Evolutionary conservation across 2,797 vertebrate species (phyloP).

Genomic region (Danionella dracula): DNA sequence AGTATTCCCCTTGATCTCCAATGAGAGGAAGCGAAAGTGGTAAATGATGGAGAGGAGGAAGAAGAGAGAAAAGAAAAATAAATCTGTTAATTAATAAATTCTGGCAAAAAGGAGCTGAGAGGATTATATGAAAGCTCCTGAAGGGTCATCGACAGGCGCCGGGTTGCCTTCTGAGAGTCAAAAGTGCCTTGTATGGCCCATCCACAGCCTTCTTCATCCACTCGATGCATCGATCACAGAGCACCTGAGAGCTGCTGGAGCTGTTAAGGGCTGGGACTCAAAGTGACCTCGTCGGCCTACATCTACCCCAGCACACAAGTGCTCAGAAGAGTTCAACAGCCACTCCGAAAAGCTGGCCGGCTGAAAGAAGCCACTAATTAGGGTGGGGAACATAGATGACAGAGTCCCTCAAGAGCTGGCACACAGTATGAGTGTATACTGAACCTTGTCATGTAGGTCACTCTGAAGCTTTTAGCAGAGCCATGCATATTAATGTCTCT

Average conservation of each 20-base stretch:
- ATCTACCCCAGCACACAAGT: constrained; percentile 48
- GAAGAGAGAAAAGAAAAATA: constrained; percentile 63
- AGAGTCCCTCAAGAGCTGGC: constrained; percentile 58
- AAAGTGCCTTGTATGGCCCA: constrained; percentile 59
- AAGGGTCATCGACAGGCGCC: constrained; percentile 45
- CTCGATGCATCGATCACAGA: constrained; percentile 58
- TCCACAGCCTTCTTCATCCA: constrained; percentile 47
- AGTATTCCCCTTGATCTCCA: constrained; percentile 54
- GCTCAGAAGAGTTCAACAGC: constrained; percentile 58
- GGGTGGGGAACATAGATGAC: constrained; percentile 53
- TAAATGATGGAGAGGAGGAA: constrained; percentile 58
- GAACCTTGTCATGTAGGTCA: constrained; percentile 74
- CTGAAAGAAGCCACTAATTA: constrained; percentile 62
- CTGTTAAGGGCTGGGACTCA: constrained; percentile 52
- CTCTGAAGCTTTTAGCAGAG: constrained; percentile 64
- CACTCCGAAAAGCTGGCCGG: constrained; percentile 54
- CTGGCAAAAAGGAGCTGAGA: constrained; percentile 43
- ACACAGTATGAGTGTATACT: constrained; percentile 65
- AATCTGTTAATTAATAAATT: constrained; percentile 65
- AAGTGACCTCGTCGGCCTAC: constrained; percentile 50
- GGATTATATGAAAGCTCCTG: constrained; percentile 50
- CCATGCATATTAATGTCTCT: constrained; percentile 68
- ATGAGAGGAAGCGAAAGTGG: constrained; percentile 19
- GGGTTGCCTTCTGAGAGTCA: constrained; percentile 46
- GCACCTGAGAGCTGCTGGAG: constrained; percentile 51